Percentiles rank a stretch among this genome's conserved stretches.
Evolutionary conservation across 2,113 vertebrate genomes (phyloP).

Genomic region (Amphiprion percula): DNA sequence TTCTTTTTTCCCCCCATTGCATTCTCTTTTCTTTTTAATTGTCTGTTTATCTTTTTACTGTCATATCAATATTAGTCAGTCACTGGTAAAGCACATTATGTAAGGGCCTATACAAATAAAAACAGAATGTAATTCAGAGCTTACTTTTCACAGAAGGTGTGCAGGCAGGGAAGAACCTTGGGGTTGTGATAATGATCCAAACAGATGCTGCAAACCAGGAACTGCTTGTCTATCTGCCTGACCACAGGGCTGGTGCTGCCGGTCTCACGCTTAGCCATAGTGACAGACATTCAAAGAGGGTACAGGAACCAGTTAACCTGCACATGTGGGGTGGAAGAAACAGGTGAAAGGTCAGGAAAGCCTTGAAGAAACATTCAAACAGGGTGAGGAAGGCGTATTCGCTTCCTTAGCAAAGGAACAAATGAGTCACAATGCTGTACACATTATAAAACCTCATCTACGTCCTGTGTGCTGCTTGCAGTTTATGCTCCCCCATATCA

Average conservation of each 20-base stretch:
- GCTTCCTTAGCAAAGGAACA: constrained; percentile 43
- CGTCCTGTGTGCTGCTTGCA: constrained; percentile 11
- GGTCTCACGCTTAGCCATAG: constrained; percentile 91
- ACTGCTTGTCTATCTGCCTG: constrained; percentile 97
- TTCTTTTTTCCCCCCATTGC: background rate
- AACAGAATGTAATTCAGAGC: constrained; percentile 33
- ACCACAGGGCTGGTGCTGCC: constrained; percentile 92
- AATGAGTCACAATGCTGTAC: constrained; percentile 63
- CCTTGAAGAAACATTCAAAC: constrained; percentile 30
- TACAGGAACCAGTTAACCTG: constrained; percentile 65
- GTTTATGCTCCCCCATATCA: constrained; percentile 12
- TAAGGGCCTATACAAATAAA: background rate
- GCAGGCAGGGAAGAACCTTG: constrained; percentile 91
- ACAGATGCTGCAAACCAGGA: constrained; percentile 97
- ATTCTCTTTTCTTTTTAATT: background rate
- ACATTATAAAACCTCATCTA: constrained; percentile 28
- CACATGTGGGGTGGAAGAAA: constrained; percentile 33
- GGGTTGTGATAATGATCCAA: constrained; percentile 94
- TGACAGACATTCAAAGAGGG: constrained; percentile 78
- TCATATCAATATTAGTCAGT: background rate
- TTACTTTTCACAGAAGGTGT: constrained; percentile 97
- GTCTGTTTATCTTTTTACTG: background rate
- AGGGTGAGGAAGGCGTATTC: constrained; percentile 29
- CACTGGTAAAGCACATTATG: background rate
- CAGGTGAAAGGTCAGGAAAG: constrained; percentile 41